phyloP scores from a whole-genome alignment of 2,888 invertebrate species.

The Phyllotreta cruciferae region DNA sequence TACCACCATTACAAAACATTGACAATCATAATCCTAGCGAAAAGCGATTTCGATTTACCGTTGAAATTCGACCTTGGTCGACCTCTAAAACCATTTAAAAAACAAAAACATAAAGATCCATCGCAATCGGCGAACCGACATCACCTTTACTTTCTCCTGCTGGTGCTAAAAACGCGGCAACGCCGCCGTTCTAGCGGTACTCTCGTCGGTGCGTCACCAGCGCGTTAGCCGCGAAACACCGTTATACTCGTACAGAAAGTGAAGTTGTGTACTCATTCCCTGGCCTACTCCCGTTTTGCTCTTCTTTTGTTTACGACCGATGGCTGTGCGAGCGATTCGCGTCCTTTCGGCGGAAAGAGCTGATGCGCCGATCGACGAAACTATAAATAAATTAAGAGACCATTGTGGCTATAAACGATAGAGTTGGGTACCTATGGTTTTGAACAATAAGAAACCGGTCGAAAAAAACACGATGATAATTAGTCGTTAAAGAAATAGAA shows the following conservation, averaged over 20 bases:
- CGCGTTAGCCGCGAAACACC: constrained; percentile 42
- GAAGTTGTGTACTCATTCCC: constrained; percentile 57
- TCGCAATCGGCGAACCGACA: constrained; percentile 9
- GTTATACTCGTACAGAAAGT: constrained; percentile 54
- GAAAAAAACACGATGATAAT: no score
- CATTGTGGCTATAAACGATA: constrained; percentile 3
- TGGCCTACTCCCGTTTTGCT: constrained; percentile 53
- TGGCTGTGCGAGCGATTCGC: constrained; percentile 2
- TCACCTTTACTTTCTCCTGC: constrained; percentile 35
- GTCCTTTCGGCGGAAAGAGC: not conserved
- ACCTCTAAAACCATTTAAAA: constrained; percentile 22
- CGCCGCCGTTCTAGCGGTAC: constrained; percentile 44
- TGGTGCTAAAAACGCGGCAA: constrained; percentile 20
- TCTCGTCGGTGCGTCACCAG: constrained; percentile 41
- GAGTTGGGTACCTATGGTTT: not conserved
- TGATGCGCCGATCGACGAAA: not conserved
- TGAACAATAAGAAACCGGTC: no score
- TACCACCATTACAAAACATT: no score
- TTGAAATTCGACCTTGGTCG: constrained; percentile 23
- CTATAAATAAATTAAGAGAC: constrained; percentile 1
- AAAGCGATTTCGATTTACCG: not conserved
- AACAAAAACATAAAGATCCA: constrained; percentile 13
- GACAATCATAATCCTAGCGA: no score
- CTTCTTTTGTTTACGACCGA: constrained; percentile 34
- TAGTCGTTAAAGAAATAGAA: no score